phyloP scores from a whole-genome alignment of 2,113 vertebrate genomes.

The Emberiza fucata region DNA sequence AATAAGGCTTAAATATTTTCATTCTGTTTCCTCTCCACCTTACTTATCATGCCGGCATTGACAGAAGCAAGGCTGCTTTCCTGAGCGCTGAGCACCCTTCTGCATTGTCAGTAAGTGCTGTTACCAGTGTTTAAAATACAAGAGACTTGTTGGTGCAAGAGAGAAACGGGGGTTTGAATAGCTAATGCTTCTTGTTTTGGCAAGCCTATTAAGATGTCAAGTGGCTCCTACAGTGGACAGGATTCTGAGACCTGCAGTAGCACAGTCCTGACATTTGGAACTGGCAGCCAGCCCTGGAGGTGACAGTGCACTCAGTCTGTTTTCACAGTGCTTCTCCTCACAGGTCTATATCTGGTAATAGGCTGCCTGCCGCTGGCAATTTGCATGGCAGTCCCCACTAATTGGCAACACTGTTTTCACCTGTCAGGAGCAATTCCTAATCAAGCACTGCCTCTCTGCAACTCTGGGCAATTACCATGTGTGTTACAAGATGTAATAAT shows the following conservation, averaged over 20 bases:
- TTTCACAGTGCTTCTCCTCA: neutral
- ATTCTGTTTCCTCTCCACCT: conserved; percentile 48
- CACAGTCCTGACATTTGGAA: conserved; percentile 20
- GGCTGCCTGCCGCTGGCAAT: neutral
- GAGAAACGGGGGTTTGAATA: conserved; percentile 9
- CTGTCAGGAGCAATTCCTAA: neutral
- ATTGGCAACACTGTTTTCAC: neutral
- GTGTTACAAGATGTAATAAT: neutral
- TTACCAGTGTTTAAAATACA: conserved; percentile 50
- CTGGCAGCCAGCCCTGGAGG: conserved; percentile 45
- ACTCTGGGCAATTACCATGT: neutral
- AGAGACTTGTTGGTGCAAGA: conserved; percentile 46
- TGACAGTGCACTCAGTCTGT: neutral
- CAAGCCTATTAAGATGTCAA: conserved; percentile 50
- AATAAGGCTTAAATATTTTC: conserved; percentile 67
- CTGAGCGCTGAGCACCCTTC: neutral
- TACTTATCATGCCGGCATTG: conserved; percentile 26
- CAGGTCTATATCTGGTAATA: conserved; percentile 45
- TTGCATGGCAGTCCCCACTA: neutral
- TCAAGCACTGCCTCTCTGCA: neutral
- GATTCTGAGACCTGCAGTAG: neutral
- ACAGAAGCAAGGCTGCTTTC: conserved; percentile 34
- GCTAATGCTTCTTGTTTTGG: conserved; percentile 9
- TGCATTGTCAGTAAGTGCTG: neutral
- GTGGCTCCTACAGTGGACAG: neutral